These are phyloP conservation scores for Tetraneura akinire DNA, from an alignment of 1,140 invertebrate species.

Conservation along the genomic window DNA sequence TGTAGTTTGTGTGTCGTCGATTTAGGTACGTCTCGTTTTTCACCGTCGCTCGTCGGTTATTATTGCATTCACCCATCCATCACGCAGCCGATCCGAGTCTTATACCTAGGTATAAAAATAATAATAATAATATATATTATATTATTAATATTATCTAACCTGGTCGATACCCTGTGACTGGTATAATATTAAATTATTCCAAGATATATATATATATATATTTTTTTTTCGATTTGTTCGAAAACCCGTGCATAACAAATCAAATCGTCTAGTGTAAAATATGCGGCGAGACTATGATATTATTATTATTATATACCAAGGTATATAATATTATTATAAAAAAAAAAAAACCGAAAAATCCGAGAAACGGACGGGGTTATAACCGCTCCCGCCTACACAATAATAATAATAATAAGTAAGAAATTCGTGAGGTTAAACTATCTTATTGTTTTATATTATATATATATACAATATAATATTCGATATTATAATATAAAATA, in stretches of 20 bases:
- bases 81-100: constrained; percentile 2
- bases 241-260: constrained; percentile 50
- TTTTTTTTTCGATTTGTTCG: constrained; percentile 26
- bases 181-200: no score
- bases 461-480: background rate
- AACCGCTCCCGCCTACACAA: background rate
- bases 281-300: constrained; percentile 5
- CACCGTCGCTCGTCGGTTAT: background rate
- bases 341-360: background rate
- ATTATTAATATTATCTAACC: no score
- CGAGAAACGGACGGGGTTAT: background rate
- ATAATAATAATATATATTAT: no score
- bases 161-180: no score
- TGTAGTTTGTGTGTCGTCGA: background rate
- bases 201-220: no score
- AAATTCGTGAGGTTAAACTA: constrained; percentile 32
- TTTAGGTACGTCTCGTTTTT: constrained; percentile 1
- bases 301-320: no score
- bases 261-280: constrained; percentile 38
- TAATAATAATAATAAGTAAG: constrained; percentile 1
- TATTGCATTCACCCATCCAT: constrained; percentile 48
- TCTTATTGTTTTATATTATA: constrained; percentile 24
- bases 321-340: no score
- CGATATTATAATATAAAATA: no score
- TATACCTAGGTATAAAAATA: no score